Evolutionary conservation across 2,113 vertebrate genomes (phyloP).

Genomic region (Limnothrissa miodon): DNA sequence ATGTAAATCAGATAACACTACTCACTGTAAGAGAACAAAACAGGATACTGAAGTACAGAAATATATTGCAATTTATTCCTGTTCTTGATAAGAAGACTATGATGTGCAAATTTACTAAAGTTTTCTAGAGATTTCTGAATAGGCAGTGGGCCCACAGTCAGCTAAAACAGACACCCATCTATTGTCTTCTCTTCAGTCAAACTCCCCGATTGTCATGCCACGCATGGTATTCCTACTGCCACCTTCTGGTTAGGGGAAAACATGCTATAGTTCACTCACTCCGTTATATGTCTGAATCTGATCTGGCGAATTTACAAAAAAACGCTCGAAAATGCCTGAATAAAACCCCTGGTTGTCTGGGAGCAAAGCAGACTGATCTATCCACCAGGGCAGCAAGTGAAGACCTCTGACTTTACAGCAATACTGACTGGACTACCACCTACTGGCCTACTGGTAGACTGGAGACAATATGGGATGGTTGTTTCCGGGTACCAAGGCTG

Average conservation of each 20-base stretch:
- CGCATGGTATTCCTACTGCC: background rate
- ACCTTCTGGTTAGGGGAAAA: background rate
- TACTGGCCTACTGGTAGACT: background rate
- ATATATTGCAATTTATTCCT: no score
- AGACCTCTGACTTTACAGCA: background rate
- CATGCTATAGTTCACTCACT: background rate
- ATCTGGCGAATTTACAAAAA: no score
- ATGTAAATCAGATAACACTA: no score
- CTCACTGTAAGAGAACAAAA: no score
- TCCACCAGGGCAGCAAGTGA: background rate
- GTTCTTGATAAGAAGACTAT: no score
- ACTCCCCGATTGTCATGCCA: background rate
- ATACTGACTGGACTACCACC: background rate
- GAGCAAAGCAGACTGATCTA: no score
- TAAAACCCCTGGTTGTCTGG: background rate
- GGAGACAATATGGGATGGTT: background rate
- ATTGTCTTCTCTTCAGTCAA: background rate
- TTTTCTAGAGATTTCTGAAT: no score
- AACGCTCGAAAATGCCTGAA: background rate
- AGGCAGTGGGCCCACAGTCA: no score
- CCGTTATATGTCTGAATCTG: background rate
- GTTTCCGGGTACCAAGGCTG: background rate
- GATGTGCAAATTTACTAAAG: no score
- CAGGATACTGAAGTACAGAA: no score
- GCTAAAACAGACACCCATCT: background rate